Evolutionary conservation across 2,113 vertebrate species (phyloP), one percentile per base, ranked within the genome.

Genomic region (Phodopus roborovskii): DNA sequence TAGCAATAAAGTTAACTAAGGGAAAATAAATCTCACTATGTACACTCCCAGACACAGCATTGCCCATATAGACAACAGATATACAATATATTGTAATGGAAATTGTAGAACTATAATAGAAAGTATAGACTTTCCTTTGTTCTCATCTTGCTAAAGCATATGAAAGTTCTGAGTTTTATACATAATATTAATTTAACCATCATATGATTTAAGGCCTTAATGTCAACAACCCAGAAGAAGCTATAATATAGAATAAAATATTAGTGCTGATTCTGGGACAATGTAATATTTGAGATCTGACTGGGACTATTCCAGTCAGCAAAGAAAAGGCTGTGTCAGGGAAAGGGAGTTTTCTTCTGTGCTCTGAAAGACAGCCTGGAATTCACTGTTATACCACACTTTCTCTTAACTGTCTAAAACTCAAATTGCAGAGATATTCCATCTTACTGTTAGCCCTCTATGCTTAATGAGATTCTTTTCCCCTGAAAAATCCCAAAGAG

Each of bases 11-110:
- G 16, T 7, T 75, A 56, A 45, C 8, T 9, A 0, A 82, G 36
- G 5, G 30, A 30, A 56, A 81, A n/a, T n/a, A n/a, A 86, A 60
- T 17, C 42, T 33, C 42, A 94, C 5, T 3, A 20, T 19, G 16
- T n/a, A 10, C 13, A 39, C 60, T 53, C 0, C 16, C 9, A 39
- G 26, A 36, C 28, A 2, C 1, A 50, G 15, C 22, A 1, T 3
- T 50, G 45, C 5, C 36, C 7, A 42, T 9, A 83, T 48, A 66
- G 33, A 64, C 9, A 73, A 13, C 12, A 20, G 11, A 2, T n/a
- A 50, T 48, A 71, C 10, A n/a, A 60, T 45, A 0, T 6, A 36
- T 60, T 87, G 11, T 42, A 87, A 87, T 45, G 16, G 20, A 53
- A 58, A 45, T 36, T 71, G 39, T 26, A n/a, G 20, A 90, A 33